These are phyloP conservation scores for Agrochola circellaris DNA, from an alignment of 2,888 invertebrate genomes.

Conservation along the genomic window DNA sequence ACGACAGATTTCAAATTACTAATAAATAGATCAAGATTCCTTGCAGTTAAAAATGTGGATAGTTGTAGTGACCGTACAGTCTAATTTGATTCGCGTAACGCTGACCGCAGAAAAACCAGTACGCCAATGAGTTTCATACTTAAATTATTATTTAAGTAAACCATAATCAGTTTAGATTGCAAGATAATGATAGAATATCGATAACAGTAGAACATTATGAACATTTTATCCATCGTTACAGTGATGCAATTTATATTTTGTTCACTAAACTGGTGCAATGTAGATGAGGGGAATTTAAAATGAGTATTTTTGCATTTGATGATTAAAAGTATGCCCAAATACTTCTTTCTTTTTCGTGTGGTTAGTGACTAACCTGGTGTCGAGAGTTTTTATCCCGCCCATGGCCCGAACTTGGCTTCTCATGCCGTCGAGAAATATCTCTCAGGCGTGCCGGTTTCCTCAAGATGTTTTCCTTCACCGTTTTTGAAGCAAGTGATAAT, in stretches of 20 bases:
- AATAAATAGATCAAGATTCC: slow-evolving; percentile 67
- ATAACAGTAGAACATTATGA: slow-evolving; percentile 41
- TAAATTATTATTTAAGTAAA: slow-evolving; percentile 67
- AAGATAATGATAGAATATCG: slow-evolving; percentile 62
- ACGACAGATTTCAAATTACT: slow-evolving; percentile 59
- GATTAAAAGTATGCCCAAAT: too few relatives aligned
- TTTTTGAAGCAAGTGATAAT: too few relatives aligned
- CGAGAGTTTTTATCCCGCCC: too few relatives aligned
- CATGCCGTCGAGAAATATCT: too few relatives aligned
- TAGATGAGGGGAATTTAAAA: not conserved
- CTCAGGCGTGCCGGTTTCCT: too few relatives aligned
- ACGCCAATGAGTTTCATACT: slow-evolving; percentile 64
- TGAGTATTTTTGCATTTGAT: not conserved
- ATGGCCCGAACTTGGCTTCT: too few relatives aligned
- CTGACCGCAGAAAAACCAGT: slow-evolving; percentile 72
- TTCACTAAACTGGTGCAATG: slow-evolving; percentile 3
- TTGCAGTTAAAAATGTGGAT: slow-evolving; percentile 55
- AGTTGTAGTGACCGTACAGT: slow-evolving; percentile 35
- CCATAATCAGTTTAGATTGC: slow-evolving; percentile 64
- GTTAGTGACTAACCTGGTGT: too few relatives aligned
- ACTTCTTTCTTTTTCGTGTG: too few relatives aligned
- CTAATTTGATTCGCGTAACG: slow-evolving; percentile 68
- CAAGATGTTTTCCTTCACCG: too few relatives aligned
- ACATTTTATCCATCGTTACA: slow-evolving; percentile 45
- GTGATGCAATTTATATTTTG: slow-evolving; percentile 46